Evolutionary conservation across 2,797 vertebrate species (phyloP).

Genomic region (Pipistrellus kuhlii): DNA sequence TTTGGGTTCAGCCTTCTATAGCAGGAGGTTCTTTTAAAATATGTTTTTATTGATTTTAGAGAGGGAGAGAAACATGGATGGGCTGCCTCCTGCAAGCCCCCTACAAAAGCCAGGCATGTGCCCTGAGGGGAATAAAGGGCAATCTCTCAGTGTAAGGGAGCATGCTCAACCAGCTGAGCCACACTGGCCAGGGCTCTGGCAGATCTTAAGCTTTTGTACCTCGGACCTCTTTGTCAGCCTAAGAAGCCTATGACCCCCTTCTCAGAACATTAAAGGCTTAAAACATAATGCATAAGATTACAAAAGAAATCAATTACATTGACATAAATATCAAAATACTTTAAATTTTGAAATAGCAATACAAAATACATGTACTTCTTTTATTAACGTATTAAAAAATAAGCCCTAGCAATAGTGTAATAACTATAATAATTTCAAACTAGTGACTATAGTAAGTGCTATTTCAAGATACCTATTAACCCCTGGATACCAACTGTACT

Average conservation of each 20-base stretch:
- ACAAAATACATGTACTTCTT: not conserved
- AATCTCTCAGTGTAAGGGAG: not conserved
- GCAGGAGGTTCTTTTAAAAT: not conserved
- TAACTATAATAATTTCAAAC: constrained; percentile 31
- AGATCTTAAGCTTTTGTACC: not conserved
- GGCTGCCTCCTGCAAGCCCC: too few relatives aligned
- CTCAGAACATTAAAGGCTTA: constrained; percentile 32
- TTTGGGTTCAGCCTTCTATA: not conserved
- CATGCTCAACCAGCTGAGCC: not conserved
- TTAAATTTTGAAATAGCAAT: constrained; percentile 18
- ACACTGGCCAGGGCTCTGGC: not conserved
- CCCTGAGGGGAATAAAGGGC: not conserved
- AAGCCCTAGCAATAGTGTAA: not conserved
- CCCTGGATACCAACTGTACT: not conserved
- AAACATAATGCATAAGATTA: constrained; percentile 33
- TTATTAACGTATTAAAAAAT: constrained; percentile 37
- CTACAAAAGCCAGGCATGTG: not conserved
- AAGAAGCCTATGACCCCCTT: not conserved
- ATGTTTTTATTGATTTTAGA: too few relatives aligned
- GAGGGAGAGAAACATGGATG: too few relatives aligned
- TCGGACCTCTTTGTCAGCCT: not conserved
- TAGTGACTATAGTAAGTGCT: not conserved
- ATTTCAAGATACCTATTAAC: not conserved
- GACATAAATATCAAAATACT: constrained; percentile 25
- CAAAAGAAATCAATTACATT: constrained; percentile 43